These are phyloP conservation scores for Leptosomus discolor DNA, from an alignment of 2,113 vertebrate species.

Conservation along the genomic window DNA sequence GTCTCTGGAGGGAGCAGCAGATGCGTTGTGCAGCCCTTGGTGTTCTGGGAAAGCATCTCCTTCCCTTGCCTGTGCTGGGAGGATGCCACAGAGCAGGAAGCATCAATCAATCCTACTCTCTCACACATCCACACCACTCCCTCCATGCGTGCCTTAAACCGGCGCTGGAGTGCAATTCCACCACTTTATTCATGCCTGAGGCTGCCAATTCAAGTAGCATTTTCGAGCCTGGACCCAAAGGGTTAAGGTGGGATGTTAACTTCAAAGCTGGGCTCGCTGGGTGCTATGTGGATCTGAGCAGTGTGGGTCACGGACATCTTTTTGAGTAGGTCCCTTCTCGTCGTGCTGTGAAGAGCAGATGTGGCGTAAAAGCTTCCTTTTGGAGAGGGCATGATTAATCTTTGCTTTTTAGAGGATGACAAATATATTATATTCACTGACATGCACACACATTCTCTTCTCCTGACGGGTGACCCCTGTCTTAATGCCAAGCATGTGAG, in stretches of 20 bases:
- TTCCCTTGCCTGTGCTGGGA: not conserved
- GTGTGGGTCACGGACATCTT: not conserved
- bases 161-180: not conserved
- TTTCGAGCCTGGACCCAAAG: not conserved
- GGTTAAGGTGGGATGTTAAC: not conserved
- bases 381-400: constrained; percentile 59
- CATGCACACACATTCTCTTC: constrained; percentile 43
- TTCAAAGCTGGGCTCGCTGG: not conserved
- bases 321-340: not conserved
- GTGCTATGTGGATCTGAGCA: not conserved
- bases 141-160: not conserved
- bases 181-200: not conserved
- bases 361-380: constrained; percentile 26
- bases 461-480: constrained; percentile 57
- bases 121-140: not conserved
- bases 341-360: not conserved
- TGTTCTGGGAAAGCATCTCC: not conserved
- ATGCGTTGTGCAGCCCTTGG: not conserved
- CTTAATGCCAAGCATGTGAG: constrained; percentile 47
- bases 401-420: constrained; percentile 58
- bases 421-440: constrained; percentile 60
- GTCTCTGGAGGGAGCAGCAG: not conserved
- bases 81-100: not conserved
- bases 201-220: not conserved
- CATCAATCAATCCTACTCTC: not conserved